Conservation (phyloP, 2,888 invertebrate species). For the Strigamia transsilvanica region DNA sequence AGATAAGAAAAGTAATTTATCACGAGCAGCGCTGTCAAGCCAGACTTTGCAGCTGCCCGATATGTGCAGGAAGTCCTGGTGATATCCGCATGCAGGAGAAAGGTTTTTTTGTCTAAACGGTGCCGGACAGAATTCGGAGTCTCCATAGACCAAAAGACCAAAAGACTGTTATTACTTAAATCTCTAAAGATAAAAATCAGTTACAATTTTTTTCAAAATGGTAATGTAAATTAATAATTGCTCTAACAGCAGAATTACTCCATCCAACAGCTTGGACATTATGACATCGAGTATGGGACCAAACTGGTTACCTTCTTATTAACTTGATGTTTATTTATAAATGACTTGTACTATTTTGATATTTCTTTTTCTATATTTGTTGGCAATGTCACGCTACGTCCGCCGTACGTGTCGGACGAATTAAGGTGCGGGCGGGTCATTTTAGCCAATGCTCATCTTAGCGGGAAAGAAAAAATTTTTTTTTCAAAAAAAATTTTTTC, state of each 20-base stretch:
- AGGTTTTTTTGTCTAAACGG: too few species aligned
- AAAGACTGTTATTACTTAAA: constrained; percentile 64
- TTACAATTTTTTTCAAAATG: neutral
- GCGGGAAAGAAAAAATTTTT: too few species aligned
- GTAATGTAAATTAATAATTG: constrained; percentile 37
- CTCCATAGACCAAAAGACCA: constrained; percentile 62
- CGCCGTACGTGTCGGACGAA: too few species aligned
- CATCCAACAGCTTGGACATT: constrained; percentile 57
- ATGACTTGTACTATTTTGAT: constrained; percentile 62
- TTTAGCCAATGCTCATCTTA: too few species aligned
- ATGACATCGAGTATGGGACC: constrained; percentile 57
- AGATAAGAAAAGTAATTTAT: too few species aligned
- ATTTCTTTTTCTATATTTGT: constrained; percentile 62
- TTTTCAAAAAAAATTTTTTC: too few species aligned
- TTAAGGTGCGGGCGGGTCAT: too few species aligned
- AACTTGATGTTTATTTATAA: constrained; percentile 56
- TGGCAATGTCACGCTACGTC: constrained; percentile 61
- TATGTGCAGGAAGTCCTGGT: too few species aligned
- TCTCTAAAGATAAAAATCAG: constrained; percentile 61
- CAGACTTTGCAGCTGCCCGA: too few species aligned
- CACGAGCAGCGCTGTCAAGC: too few species aligned
- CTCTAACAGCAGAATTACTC: constrained; percentile 57
- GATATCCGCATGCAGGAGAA: too few species aligned
- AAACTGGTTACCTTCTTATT: constrained; percentile 59
- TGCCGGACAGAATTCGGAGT: constrained; percentile 59